Percentiles rank a stretch among this genome's conserved stretches.
Conservation (phyloP, 1,140 invertebrate species). For the Tribolium castaneum region DNA sequence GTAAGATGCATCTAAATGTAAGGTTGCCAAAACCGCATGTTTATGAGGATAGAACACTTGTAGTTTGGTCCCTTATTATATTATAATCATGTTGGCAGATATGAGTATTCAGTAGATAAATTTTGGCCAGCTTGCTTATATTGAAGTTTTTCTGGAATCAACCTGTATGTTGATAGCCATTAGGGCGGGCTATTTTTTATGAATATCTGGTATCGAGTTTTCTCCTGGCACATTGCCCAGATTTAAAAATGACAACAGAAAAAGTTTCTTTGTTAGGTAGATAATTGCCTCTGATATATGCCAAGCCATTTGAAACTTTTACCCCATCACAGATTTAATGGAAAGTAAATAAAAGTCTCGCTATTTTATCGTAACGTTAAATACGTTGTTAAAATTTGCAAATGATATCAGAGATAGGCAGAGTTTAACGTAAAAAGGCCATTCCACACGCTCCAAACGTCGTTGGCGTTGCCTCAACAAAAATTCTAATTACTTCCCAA, state of each 20-base stretch:
- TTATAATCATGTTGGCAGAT: slow-evolving; percentile 18
- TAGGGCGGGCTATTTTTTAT: neutral
- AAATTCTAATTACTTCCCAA: neutral
- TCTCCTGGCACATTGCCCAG: neutral
- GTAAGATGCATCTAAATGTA: slow-evolving; percentile 30
- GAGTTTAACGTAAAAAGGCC: neutral
- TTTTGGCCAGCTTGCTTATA: neutral
- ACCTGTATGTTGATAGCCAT: no score
- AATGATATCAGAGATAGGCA: neutral
- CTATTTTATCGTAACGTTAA: slow-evolving; percentile 22
- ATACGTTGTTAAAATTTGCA: slow-evolving; percentile 16
- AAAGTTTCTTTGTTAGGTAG: neutral
- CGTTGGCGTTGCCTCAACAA: neutral
- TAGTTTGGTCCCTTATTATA: slow-evolving; percentile 6
- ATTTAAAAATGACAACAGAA: slow-evolving; percentile 18
- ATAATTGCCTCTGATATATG: slow-evolving; percentile 11
- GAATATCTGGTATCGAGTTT: neutral
- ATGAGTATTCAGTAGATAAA: slow-evolving; percentile 11
- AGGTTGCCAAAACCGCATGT: slow-evolving; percentile 33
- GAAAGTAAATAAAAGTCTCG: slow-evolving; percentile 28
- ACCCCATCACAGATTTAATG: slow-evolving; percentile 12
- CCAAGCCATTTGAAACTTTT: slow-evolving; percentile 1
- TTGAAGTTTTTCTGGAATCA: neutral
- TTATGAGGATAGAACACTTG: slow-evolving; percentile 12
- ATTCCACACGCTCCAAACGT: neutral